A percentile compares a stretch with the other conserved stretches of the same genome.
phyloP scores from a whole-genome alignment of 2,797 vertebrate genomes.

The Poliocrania exsul region DNA sequence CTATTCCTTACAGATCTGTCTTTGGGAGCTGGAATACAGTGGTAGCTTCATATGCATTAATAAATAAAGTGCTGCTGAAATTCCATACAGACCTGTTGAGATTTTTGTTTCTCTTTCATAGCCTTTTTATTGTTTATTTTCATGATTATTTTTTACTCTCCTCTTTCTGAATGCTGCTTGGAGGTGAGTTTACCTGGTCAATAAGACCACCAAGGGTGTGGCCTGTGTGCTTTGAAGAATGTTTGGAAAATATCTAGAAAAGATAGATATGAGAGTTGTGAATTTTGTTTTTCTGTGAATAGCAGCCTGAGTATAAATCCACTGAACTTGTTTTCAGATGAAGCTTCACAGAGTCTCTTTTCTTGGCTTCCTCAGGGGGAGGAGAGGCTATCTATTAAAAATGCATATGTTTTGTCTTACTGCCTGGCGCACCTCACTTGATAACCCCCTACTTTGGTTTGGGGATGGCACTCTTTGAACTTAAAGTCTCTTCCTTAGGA shows the following conservation, averaged over 20 bases:
- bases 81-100: conserved; percentile 72
- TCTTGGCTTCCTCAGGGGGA: conserved; percentile 41
- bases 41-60: conserved; percentile 71
- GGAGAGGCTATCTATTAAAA: conserved; percentile 62
- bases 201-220: not conserved
- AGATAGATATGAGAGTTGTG: not conserved
- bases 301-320: conserved; percentile 8
- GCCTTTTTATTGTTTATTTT: conserved; percentile 19
- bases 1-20: conserved; percentile 75
- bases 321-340: conserved; percentile 51
- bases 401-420: conserved; percentile 65
- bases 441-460: conserved; percentile 56
- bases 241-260: not conserved
- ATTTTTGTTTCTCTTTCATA: conserved; percentile 66
- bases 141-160: not conserved
- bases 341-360: conserved; percentile 50
- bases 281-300: not conserved
- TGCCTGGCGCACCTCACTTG: conserved; percentile 40
- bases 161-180: not conserved
- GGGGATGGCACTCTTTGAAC: conserved; percentile 56
- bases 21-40: conserved; percentile 63
- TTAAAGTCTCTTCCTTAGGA: conserved; percentile 60
- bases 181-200: not conserved
- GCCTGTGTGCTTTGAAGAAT: not conserved
- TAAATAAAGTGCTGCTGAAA: conserved; percentile 75